Evolutionary conservation across 2,888 invertebrate genomes (phyloP), one percentile per base, ranked within the genome.

Genomic region (Aleiodes leptofemur): DNA sequence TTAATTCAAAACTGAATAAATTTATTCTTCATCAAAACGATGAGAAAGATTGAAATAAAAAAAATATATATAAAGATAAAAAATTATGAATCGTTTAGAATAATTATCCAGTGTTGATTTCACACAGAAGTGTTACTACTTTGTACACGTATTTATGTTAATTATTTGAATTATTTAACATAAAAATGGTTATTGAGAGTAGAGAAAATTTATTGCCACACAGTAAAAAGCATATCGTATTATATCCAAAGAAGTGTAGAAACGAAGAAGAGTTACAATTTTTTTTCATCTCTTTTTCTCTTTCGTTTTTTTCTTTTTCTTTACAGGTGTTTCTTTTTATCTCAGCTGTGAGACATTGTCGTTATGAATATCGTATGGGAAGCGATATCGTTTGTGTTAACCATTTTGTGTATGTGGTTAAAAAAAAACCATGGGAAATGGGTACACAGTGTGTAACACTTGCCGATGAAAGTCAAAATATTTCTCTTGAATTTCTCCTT

Each of bases 381-480:
- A 86, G 85, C 82, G 83, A 86, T 61, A 61, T 85, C 84, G 84
- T 84, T 86, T 84, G 85, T 85, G 83, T 80, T 83, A 86, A 86
- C 84, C 77, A 79, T 80, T 80, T 64, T 73, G 79, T 73, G 79
- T 76, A 74, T 76, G 77, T 79, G 43, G 9, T 77, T 74, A 74
- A 78, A 71, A 73, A 72, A 77, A 76, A 76, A 74, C 72, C 73
- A 78, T 77, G 76, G 76, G 78, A 78, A 77, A 78, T 76, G 69
- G 72, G 66, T 73, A 9, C 43, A 29, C 69, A 8, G 53, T 71
- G 72, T 71, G 76, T 74, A 76, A 31, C 53, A 78, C 76, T 74
- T 76, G 79, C 34, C 34, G 34, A 34, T 76, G 77, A 77, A 79
- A 78, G 48, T 23, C 43, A 9, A 43, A 43, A 43, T 43, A 43